Evolutionary conservation across 2,797 vertebrate species (phyloP).

Genomic region (Sparidentex hasta): DNA sequence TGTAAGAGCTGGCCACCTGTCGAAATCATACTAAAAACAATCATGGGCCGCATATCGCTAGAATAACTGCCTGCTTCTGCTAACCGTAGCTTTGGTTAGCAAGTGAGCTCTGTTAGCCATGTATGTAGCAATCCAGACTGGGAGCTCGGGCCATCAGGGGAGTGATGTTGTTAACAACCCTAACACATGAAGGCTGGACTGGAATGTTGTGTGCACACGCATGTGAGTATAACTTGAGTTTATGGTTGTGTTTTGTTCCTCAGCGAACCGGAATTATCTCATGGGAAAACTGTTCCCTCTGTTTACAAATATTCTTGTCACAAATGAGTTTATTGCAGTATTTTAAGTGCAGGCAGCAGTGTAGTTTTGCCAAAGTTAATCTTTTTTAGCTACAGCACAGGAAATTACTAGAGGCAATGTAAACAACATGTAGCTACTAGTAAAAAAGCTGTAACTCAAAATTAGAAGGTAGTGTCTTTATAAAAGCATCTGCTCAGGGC

Average conservation of each 20-base stretch:
- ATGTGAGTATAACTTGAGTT: too few species aligned
- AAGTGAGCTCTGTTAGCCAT: too few species aligned
- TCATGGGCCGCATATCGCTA: too few species aligned
- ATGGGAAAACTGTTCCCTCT: neutral
- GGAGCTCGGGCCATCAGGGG: too few species aligned
- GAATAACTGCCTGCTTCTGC: too few species aligned
- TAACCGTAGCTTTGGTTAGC: too few species aligned
- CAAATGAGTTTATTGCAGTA: neutral
- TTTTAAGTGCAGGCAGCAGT: neutral
- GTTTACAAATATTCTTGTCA: neutral
- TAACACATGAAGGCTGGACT: too few species aligned
- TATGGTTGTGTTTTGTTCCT: neutral
- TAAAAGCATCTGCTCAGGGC: constrained; percentile 46
- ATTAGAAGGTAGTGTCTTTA: constrained; percentile 37
- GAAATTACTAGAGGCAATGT: constrained; percentile 15
- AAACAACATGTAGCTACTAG: constrained; percentile 44
- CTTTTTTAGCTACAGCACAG: neutral
- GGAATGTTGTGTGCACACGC: too few species aligned
- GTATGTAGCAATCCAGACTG: too few species aligned
- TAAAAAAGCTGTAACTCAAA: constrained; percentile 37
- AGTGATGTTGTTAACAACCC: too few species aligned
- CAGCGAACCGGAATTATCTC: neutral
- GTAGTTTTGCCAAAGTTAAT: neutral
- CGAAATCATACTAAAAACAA: too few species aligned
- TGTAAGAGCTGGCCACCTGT: too few species aligned